These are phyloP conservation scores for Ailurus styani DNA, from an alignment of 2,113 vertebrate species.

Conservation along the genomic window DNA sequence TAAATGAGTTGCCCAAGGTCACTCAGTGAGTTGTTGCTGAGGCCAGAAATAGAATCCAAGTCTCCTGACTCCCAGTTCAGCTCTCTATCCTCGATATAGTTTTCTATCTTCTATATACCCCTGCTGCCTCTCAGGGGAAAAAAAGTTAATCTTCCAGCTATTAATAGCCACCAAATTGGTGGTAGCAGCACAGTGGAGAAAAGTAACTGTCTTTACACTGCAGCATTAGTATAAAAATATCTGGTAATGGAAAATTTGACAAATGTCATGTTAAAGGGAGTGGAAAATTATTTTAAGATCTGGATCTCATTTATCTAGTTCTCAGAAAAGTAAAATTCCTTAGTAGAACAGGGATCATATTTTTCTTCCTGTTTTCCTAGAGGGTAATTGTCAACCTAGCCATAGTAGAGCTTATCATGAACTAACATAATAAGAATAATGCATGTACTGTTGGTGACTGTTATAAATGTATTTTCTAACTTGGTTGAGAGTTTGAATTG, in stretches of 20 bases:
- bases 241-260: constrained; percentile 72
- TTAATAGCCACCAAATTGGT: constrained; percentile 78
- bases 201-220: constrained; percentile 63
- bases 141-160: constrained; percentile 79
- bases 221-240: constrained; percentile 70
- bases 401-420: constrained; percentile 39
- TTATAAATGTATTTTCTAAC: constrained; percentile 37
- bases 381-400: constrained; percentile 67
- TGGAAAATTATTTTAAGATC: constrained; percentile 71
- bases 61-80: constrained; percentile 73
- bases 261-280: constrained; percentile 78
- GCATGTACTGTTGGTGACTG: background rate
- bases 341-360: constrained; percentile 66
- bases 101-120: constrained; percentile 74
- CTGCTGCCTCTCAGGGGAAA: constrained; percentile 75
- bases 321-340: constrained; percentile 72
- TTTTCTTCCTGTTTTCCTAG: constrained; percentile 74
- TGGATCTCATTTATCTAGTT: constrained; percentile 69
- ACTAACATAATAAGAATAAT: constrained; percentile 41
- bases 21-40: constrained; percentile 48
- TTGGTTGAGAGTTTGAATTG: constrained; percentile 14
- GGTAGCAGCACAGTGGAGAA: constrained; percentile 76
- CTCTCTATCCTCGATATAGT: constrained; percentile 67
- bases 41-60: constrained; percentile 71
- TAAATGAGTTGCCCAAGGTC: constrained; percentile 72